Conservation (phyloP, 1,140 invertebrate genomes). For the Campoletis sonorensis region DNA sequence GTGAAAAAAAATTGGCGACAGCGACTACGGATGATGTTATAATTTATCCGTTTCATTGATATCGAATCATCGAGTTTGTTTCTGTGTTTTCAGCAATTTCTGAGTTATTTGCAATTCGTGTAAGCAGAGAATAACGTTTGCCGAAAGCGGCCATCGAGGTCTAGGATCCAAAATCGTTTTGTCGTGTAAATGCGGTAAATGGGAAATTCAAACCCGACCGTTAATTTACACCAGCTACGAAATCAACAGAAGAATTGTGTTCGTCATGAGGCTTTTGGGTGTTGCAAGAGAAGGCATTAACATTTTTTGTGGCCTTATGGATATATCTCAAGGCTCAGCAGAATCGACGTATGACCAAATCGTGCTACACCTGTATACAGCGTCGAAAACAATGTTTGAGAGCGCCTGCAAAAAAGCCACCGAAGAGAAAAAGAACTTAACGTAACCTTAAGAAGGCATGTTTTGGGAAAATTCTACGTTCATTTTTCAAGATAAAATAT, state of each 20-base stretch:
- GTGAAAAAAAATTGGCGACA: too few species aligned
- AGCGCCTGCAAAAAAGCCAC: too few species aligned
- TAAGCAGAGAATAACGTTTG: conserved; percentile 45
- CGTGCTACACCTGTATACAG: conserved; percentile 42
- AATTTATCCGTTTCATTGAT: conserved; percentile 28
- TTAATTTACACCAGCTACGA: conserved; percentile 51
- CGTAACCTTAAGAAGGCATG: too few species aligned
- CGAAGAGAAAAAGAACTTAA: too few species aligned
- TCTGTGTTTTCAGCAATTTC: conserved; percentile 45
- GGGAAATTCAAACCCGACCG: conserved; percentile 48
- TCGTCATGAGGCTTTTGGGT: conserved; percentile 56
- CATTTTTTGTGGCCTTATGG: conserved; percentile 57
- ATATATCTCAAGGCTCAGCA: conserved; percentile 49
- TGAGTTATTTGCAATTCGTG: conserved; percentile 49
- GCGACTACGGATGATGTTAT: too few species aligned
- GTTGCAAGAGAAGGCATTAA: conserved; percentile 56
- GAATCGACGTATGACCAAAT: conserved; percentile 44
- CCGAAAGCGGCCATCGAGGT: conserved; percentile 48
- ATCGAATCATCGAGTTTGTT: conserved; percentile 51
- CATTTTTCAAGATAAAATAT: too few species aligned
- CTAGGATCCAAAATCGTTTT: conserved; percentile 52
- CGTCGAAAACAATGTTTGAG: conserved; percentile 39
- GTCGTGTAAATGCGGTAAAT: conserved; percentile 44
- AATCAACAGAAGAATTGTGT: conserved; percentile 58
- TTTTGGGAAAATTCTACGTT: too few species aligned